phyloP scores from a whole-genome alignment of 2,797 vertebrate species.

The Myiothlypis chrysogaster region DNA sequence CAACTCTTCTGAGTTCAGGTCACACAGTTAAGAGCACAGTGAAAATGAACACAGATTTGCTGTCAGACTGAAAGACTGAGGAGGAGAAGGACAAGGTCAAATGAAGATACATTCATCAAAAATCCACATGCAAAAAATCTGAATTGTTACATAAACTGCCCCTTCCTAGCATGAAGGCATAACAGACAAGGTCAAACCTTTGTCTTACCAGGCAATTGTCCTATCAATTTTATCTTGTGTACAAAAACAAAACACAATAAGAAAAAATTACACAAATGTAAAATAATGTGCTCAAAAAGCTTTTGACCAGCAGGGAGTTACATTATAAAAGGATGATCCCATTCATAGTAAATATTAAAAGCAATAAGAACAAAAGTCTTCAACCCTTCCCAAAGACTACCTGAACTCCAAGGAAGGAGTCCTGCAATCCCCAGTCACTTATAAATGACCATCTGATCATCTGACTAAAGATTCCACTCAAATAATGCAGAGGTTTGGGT shows the following conservation, averaged over 20 bases:
- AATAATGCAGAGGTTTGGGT: background rate
- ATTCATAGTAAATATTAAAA: background rate
- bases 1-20: background rate
- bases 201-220: background rate
- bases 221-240: background rate
- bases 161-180: no score
- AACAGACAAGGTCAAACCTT: background rate
- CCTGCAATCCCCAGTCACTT: background rate
- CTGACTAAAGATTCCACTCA: background rate
- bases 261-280: background rate
- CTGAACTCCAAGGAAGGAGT: background rate
- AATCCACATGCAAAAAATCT: no score
- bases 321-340: background rate
- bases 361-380: background rate
- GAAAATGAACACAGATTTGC: background rate
- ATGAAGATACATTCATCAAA: no score
- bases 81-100: background rate
- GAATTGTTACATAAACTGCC: no score
- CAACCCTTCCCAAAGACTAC: background rate
- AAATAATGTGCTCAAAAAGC: background rate
- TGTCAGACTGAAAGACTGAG: background rate
- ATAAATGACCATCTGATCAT: background rate
- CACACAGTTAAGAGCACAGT: background rate
- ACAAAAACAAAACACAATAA: background rate
- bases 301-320: background rate